Evolutionary conservation across 2,113 vertebrate genomes (phyloP), one percentile per base, ranked within the genome.

Genomic region (Tachuris rubrigastra): DNA sequence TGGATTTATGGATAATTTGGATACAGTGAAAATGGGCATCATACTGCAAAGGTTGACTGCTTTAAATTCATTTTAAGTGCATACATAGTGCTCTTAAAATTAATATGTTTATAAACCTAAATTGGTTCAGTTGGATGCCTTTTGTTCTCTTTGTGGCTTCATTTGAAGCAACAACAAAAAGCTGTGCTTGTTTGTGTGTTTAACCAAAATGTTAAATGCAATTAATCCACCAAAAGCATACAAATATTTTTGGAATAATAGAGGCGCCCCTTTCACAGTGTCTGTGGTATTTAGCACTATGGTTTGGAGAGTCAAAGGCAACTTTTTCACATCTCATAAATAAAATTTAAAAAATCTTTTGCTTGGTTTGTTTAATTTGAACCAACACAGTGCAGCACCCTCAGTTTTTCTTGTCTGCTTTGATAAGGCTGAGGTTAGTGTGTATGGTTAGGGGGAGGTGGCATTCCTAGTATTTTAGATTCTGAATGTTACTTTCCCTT

Each of bases 1-100:
- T 98, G 98, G 97, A 96, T 97, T 97, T 98, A 97, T 97, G 96
- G 96, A 91, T 95, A 89, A 94, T 96, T 96, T 95, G 97, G 97
- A 97, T 97, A 87, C 33, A 62, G 56, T 42, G 77, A 92, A 97
- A 95, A 93, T 89, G 94, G 97, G 95, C 91, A 98, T 88, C 59
- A 2, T 14, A 56, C 87, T 91, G 93, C 92, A 97, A 95, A 97
- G 94, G 85, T 95, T 87, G 85, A 93, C 85, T 82, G 58, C 92
- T 94, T 94, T 95, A 96, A 96, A 96, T 89, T 97, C 96, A 92
- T 95, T 97, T 94, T 97, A 94, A 97, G 97, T 95, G 95, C 94
- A 91, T 95, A 95, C 93, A 95, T 66, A 96, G 89, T 91, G 94
- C 92, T 96, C 92, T 97, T 97, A 96, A 96, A 96, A 95, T 97